These are phyloP conservation scores for Paramuricea clavata DNA, from an alignment of 92 coral and sea anemone species.

Conservation along the genomic window DNA sequence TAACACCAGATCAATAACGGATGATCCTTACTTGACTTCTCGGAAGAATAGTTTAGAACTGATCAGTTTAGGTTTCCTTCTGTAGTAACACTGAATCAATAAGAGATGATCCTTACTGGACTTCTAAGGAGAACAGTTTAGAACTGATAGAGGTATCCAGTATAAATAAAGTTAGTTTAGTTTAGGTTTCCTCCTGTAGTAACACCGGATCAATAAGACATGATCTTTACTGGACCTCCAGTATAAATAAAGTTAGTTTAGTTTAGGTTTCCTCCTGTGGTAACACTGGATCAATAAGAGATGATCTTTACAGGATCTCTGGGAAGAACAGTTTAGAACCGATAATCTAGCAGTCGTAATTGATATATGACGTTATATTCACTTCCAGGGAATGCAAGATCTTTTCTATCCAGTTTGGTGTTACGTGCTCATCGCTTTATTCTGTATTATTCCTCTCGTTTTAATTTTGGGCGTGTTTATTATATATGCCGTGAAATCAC, in stretches of 20 bases:
- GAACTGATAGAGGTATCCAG: not conserved
- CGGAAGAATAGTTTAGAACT: not conserved
- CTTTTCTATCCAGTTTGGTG: conserved; percentile 19
- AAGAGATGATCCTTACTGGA: not conserved
- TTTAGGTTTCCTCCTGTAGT: conserved; percentile 1
- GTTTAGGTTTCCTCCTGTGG: not conserved
- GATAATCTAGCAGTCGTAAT: not conserved
- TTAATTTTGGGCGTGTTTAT: conserved; percentile 26
- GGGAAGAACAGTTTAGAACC: not conserved
- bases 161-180: not conserved
- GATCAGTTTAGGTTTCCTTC: not conserved
- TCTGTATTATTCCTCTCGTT: conserved; percentile 9
- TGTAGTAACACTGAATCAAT: too few relatives aligned
- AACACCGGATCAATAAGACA: not conserved
- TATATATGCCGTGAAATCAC: conserved; percentile 18
- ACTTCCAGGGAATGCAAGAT: conserved; percentile 12
- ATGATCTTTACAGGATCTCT: not conserved
- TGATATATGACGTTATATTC: not conserved
- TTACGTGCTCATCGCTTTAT: not conserved
- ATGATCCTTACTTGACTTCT: not conserved
- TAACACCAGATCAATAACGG: too few relatives aligned
- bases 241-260: not conserved
- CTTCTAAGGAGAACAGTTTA: not conserved
- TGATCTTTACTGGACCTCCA: not conserved
- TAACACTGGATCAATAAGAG: not conserved